Percentiles rank a stretch among this genome's conserved stretches.
Conservation (phyloP, 2,797 vertebrate genomes). For the Sylvia borin region DNA sequence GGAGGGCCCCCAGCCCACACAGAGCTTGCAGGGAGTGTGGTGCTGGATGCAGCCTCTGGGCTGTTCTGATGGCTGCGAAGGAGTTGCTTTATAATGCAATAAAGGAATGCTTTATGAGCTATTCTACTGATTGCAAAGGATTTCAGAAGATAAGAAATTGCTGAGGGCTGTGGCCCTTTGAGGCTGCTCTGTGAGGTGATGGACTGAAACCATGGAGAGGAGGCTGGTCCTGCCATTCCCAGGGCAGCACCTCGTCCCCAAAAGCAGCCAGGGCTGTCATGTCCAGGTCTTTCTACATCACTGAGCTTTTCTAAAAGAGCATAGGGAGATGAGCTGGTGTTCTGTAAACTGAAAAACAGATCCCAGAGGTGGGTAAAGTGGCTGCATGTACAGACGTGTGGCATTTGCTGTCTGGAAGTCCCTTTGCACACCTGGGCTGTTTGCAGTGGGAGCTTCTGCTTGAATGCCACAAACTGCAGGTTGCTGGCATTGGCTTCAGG, state of each 20-base stretch:
- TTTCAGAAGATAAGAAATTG: not conserved
- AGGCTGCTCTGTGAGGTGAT: not conserved
- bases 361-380: not conserved
- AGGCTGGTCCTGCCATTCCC: not conserved
- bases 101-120: not conserved
- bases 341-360: not conserved
- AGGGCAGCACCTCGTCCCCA: rapidly evolving
- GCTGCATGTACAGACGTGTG: not conserved
- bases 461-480: not conserved
- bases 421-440: not conserved
- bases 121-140: not conserved
- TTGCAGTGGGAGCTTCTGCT: not conserved
- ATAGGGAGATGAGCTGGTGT: not conserved
- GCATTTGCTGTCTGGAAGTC: not conserved
- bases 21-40: not conserved
- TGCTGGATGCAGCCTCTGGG: not conserved
- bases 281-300: not conserved
- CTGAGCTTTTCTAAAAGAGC: not conserved
- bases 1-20: not conserved
- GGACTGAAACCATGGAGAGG: not conserved
- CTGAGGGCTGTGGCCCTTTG: not conserved
- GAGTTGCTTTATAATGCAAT: not conserved
- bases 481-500: not conserved
- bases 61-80: not conserved
- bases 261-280: not conserved